phyloP scores from a whole-genome alignment of 2,797 vertebrate genomes.

The Gymnoscopelus braueri region DNA sequence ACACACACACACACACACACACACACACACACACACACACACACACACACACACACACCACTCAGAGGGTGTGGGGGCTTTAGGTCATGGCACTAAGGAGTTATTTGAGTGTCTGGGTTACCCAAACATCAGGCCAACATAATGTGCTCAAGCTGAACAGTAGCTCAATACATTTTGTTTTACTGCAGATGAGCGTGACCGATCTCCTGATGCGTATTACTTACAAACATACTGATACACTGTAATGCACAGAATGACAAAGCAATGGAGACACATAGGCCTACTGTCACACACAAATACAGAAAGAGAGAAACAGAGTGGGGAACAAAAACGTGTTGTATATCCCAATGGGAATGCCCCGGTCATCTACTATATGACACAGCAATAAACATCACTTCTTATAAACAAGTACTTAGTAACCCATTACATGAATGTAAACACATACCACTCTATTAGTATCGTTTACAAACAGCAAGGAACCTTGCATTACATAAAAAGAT shows the following conservation, averaged over 20 bases:
- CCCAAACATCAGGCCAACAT: conserved; percentile 7
- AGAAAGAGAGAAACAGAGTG: neutral
- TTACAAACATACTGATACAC: neutral
- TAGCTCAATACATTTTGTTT: neutral
- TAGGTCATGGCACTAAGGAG: conserved; percentile 13
- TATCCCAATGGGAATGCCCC: neutral
- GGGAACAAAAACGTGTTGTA: neutral
- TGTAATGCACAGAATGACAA: neutral
- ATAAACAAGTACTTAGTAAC: conserved; percentile 19
- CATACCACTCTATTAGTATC: neutral
- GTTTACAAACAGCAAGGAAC: neutral
- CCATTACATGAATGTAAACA: conserved; percentile 12
- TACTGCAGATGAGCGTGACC: neutral
- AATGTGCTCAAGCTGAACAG: neutral
- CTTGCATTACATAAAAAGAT: neutral
- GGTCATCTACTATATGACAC: neutral
- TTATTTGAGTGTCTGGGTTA: conserved; percentile 23
- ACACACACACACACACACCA: too few species aligned
- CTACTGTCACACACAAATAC: neutral
- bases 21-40: too few species aligned
- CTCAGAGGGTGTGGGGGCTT: too few species aligned
- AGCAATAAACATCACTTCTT: conserved; percentile 1
- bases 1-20: too few species aligned
- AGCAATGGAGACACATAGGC: neutral
- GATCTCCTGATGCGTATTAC: too few species aligned